Base-by-base conservation (phyloP, 2,113 vertebrate species). In the Carlito syrichta region DNA sequence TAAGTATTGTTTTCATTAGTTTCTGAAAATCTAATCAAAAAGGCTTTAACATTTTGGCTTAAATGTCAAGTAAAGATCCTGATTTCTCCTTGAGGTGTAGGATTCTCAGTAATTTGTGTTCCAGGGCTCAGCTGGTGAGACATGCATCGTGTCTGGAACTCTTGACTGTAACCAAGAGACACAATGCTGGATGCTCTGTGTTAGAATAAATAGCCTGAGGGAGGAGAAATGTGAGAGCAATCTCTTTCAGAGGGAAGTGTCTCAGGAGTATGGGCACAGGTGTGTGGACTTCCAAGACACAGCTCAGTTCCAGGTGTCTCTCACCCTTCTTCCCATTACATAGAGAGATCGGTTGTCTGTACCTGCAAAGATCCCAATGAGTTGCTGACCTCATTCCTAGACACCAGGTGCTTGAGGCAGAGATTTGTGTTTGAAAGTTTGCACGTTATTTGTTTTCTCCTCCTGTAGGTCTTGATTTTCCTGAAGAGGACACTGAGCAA, bases 401-500 rank as follows among this genome's bases (percentile, higher is more conserved):
- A 79, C 6, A 27, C 14, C 25, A 30, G 52, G 71, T 63, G 35
- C 30, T 83, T 22, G 62, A 78, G 63, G 27, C 11, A 50, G 90
- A 38, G 56, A 48, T 66, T 87, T 82, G n/a, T 84, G 12, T 84
- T 66, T 60, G 23, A 60, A 54, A 73, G n/a, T 1, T 35, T 81
- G 13, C 12, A 22, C 9, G 69, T 50, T 56, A 32, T 92, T 87
- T 84, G 48, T 89, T 94, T 0, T 97, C 38, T 97, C 84, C 98
- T 83, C 91, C 98, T 97, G 38, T 98, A 99, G 99, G 99, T 99
- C 91, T 97, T 99, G 85, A 99, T 99, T 95, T 99, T 99, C 98
- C 92, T 99, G 96, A 99, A 99, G 97, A 99, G 98, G 97, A 99
- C 99, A 0, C 98, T 99, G 74, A 99, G 98, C 98, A 99, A 99